Evolutionary conservation across 2,888 invertebrate genomes (phyloP), one percentile per base, ranked within the genome.

Genomic region (Watsonalla cultraria): DNA sequence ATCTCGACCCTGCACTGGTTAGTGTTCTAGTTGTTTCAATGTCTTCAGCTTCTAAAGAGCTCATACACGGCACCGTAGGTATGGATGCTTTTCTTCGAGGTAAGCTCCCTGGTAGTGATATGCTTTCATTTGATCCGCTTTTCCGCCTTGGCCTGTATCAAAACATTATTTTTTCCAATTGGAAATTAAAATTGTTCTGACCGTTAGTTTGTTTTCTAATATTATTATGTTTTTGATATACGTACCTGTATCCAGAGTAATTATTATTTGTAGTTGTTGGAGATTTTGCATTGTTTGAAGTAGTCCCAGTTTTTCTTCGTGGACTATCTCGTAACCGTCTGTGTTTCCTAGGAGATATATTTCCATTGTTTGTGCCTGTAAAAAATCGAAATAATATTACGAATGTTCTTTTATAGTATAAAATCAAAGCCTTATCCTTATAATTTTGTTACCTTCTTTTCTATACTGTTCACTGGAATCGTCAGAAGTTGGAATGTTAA

Each of bases 251-350:
- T 52, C 83, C 80, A 46, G 89, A 78, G 62, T 87, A 85, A 57
- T 87, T 91, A 57, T 87, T 91, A 57, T 73, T 85, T 14, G 74
- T 62, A 49, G 84, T 62, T 9, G 83, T 90, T 8, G 93, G 93
- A 47, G 93, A 93, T 73, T 93, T 91, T 0, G 92, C 91, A 53
- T 82, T 79, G 53, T 82, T 80, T 48, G 91, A 87, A 64, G 89
- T 90, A 58, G 91, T 82, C n/a, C 82, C 84, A 35, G 93, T 92
- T 82, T 94, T 94, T 72, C 94, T 90, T 68, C 94, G 81, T 0
- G 94, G 93, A 70, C 93, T 94, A 57, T 95, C 94, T 56, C 94
- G 88, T 54, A 91, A 84, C 57, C 94, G 91, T 68, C 93, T 92
- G 59, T 91, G 89, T 79, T 93, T 93, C 60, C 93, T 91, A 47